Conservation (phyloP, 2,797 vertebrate genomes). For the Parauchenoglanis punctatus region DNA sequence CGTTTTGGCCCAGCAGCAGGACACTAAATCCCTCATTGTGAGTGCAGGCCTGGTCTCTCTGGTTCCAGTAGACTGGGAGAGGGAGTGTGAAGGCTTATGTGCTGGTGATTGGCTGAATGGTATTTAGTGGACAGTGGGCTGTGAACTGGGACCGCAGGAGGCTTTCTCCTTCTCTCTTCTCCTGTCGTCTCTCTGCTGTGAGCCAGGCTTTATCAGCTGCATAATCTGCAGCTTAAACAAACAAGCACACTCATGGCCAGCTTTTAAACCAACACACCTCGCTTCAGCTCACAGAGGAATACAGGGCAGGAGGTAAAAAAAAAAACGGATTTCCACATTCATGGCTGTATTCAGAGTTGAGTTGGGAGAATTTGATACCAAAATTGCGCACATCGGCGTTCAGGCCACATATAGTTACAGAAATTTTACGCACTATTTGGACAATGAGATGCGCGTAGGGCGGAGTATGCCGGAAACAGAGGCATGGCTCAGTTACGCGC, state of each 20-base stretch:
- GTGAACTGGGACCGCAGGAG: conserved; percentile 43
- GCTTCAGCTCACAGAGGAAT: conserved; percentile 46
- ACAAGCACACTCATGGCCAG: conserved; percentile 50
- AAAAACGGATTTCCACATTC: conserved; percentile 13
- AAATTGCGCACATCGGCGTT: not conserved
- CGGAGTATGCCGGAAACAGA: not conserved
- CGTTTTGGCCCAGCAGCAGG: conserved; percentile 29
- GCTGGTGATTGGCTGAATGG: conserved; percentile 42
- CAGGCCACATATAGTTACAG: not conserved
- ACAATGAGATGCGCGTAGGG: not conserved
- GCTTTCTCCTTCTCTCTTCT: conserved; percentile 35
- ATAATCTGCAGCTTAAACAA: conserved; percentile 60
- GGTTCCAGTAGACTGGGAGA: conserved; percentile 47
- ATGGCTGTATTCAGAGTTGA: conserved; percentile 29
- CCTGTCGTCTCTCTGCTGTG: conserved; percentile 5
- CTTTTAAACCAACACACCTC: conserved; percentile 58
- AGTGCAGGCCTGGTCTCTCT: conserved; percentile 36
- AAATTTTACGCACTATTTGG: not conserved
- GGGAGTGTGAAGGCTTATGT: conserved; percentile 41
- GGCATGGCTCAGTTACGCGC: not conserved
- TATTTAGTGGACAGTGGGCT: conserved; percentile 31
- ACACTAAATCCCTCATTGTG: conserved; percentile 47
- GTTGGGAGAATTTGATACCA: not conserved
- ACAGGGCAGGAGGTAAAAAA: conserved; percentile 28
- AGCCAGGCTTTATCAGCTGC: conserved; percentile 54